These are phyloP conservation scores for Drosophila subobscura DNA, from an alignment of 1,140 invertebrate genomes.

Conservation along the genomic window DNA sequence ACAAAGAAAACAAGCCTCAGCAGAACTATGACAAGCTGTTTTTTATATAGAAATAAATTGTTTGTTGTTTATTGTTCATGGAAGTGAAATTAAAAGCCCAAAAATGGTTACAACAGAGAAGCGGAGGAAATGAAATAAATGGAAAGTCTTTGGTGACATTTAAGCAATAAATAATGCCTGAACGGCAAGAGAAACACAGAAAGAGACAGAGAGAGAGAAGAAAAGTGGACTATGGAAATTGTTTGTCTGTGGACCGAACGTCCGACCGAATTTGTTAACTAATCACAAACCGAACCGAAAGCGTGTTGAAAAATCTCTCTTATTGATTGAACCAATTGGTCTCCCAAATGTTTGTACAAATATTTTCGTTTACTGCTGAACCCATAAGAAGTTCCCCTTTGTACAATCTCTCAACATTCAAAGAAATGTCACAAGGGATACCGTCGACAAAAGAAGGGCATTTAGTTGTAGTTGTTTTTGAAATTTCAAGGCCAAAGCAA, in stretches of 20 bases:
- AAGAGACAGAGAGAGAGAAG: background rate
- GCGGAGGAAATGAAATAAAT: constrained; percentile 23
- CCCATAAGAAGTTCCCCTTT: background rate
- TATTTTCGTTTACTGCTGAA: too few relatives aligned
- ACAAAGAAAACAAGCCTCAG: constrained; percentile 2
- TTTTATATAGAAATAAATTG: constrained; percentile 61
- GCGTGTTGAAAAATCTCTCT: background rate
- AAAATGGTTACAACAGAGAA: constrained; percentile 33
- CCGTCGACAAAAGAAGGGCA: constrained; percentile 28
- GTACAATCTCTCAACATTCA: too few relatives aligned
- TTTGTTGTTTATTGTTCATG: constrained; percentile 37
- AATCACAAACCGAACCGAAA: background rate
- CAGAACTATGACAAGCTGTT: constrained; percentile 34
- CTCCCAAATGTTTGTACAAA: too few relatives aligned
- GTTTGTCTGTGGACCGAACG: too few relatives aligned
- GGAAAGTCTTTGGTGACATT: constrained; percentile 38
- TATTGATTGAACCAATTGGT: background rate
- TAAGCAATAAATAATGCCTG: constrained; percentile 18
- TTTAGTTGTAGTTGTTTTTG: constrained; percentile 16
- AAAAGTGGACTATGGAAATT: too few relatives aligned
- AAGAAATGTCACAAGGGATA: too few relatives aligned
- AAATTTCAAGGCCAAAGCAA: constrained; percentile 48
- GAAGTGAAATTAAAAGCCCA: constrained; percentile 59
- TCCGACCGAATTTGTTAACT: background rate
- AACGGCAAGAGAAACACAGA: constrained; percentile 13